phyloP scores from a whole-genome alignment of 2,888 invertebrate species.

The Brachyopa scutellaris region DNA sequence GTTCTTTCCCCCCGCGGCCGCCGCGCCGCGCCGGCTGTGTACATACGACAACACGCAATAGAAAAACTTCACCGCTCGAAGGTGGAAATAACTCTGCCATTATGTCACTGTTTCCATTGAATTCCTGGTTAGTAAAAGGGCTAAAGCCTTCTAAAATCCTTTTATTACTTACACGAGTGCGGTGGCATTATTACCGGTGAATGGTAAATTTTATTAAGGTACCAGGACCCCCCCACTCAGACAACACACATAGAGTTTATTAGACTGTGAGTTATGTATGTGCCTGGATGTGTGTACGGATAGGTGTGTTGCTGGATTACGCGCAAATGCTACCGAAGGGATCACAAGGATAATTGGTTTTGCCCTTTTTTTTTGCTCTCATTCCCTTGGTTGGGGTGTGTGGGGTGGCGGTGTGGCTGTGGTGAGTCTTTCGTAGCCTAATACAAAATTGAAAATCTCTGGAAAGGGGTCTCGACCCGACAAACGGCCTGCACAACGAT shows the following conservation, averaged over 20 bases:
- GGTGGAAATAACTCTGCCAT: conserved; percentile 57
- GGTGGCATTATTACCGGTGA: conserved; percentile 58
- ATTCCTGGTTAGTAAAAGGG: conserved; percentile 49
- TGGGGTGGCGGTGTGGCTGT: too few relatives aligned
- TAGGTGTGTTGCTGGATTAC: conserved; percentile 47
- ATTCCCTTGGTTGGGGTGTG: too few relatives aligned
- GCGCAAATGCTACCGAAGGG: conserved; percentile 56
- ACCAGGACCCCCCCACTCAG: not conserved
- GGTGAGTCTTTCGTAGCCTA: not conserved
- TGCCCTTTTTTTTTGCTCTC: conserved; percentile 30
- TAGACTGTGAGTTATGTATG: conserved; percentile 17
- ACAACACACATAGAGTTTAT: conserved; percentile 10
- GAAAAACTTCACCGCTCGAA: conserved; percentile 1
- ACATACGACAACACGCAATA: conserved; percentile 21
- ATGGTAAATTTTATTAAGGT: conserved; percentile 60
- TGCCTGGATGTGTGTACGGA: not conserved
- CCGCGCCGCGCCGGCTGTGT: too few relatives aligned
- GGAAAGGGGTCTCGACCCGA: not conserved
- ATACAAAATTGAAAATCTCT: conserved; percentile 60
- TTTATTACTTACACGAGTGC: conserved; percentile 65
- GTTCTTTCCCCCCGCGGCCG: not conserved
- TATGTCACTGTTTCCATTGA: conserved; percentile 54
- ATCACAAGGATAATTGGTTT: conserved; percentile 68
- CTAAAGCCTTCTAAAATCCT: conserved; percentile 62
- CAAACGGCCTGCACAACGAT: conserved; percentile 15